Evolutionary conservation across 2,888 invertebrate genomes (phyloP).

Genomic region (Margaritifera margaritifera): DNA sequence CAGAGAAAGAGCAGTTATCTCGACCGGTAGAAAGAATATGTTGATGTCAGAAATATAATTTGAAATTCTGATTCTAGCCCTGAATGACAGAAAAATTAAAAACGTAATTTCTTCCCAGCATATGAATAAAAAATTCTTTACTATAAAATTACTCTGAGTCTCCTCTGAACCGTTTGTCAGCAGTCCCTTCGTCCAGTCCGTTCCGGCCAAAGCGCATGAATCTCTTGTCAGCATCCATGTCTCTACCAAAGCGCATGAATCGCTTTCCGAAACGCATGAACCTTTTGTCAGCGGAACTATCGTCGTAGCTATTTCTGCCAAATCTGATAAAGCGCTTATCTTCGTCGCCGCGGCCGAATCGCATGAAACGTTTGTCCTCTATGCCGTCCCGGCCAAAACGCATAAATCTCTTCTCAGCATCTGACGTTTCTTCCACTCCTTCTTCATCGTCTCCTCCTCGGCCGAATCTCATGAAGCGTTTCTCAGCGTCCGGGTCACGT

Average conservation of each 20-base stretch:
- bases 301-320: constrained; percentile 37
- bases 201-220: constrained; percentile 60
- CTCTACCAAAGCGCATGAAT: constrained; percentile 50
- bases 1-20: no score
- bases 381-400: constrained; percentile 48
- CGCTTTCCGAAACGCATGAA: constrained; percentile 55
- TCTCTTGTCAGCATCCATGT: constrained; percentile 37
- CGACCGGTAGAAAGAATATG: no score
- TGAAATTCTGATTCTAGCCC: no score
- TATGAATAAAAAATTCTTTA: no score
- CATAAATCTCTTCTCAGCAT: constrained; percentile 54
- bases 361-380: constrained; percentile 44
- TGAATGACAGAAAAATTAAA: no score
- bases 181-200: constrained; percentile 27
- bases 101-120: no score
- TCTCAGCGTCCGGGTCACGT: constrained; percentile 20
- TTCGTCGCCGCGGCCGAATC: constrained; percentile 34
- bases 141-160: background rate
- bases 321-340: constrained; percentile 63
- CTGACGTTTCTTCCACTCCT: constrained; percentile 1
- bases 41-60: no score
- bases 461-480: constrained; percentile 43
- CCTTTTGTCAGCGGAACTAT: constrained; percentile 38
- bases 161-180: constrained; percentile 56
- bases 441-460: constrained; percentile 10